Base-by-base conservation (phyloP, 1,140 invertebrate genomes). In the Musca vetustissima region DNA sequence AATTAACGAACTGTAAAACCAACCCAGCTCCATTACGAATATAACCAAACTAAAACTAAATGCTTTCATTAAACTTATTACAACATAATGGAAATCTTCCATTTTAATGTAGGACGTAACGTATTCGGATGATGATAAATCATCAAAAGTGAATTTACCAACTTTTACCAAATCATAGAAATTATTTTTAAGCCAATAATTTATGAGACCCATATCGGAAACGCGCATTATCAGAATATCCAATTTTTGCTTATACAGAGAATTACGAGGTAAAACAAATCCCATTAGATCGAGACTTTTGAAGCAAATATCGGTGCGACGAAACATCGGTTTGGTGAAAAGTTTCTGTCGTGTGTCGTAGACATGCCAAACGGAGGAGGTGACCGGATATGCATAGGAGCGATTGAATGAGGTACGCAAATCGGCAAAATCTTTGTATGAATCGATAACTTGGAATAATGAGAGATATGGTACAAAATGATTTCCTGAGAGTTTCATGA, bases 101-200 rank as follows among this genome's bases (percentile, higher is more conserved):
- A 24, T 21, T 43, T 43, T 32, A 11, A 61, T 61, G 19, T 61
- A 36, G 0, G 57, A 61, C 9, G 13, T 36, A 19, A 1, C n/a
- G 2, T 17, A 28, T 4, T 28, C 4, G 2, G 17, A 19, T 1
- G 9, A 11, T 1, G 57, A 61, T 19, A 36, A 19, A 43, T 61
- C 57, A 3, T 9, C 17, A 0, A 61, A 61, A 61, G 19, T 61
- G 9, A 65, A 22, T 50, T 24, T 48, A 0, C 64, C 64, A 49
- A 65, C 25, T 25, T n/a, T 49, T 9, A 65, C 64, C 22, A 65
- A 49, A 49, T 49, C 64, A 25, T 65, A 50, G n/a, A 65, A 65
- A 17, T 9, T 49, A 49, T 65, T 65, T 9, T 65, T 1, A 8
- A 65, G 13, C 64, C 64, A 65, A 17, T 49, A 48, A 0, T 4